Conservation (phyloP, 2,797 vertebrate species). For the Gallinago solitaria region DNA sequence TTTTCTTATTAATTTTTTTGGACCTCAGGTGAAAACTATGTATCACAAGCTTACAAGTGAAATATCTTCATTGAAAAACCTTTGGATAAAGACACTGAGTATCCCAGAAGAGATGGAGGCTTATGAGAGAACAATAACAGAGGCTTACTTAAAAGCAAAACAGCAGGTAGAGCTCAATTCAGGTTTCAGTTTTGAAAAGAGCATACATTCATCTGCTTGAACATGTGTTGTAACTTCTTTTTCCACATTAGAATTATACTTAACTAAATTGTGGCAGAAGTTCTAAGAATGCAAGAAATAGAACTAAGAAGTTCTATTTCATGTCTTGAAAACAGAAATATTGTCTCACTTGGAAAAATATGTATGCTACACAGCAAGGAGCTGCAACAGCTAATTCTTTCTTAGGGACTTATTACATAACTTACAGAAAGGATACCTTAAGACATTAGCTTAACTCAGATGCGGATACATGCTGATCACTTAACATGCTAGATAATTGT, state of each 20-base stretch:
- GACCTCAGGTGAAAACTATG: slow-evolving; percentile 82
- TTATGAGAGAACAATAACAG: slow-evolving; percentile 5
- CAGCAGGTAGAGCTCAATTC: slow-evolving; percentile 69
- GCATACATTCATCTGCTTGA: not conserved
- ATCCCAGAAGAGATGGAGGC: not conserved
- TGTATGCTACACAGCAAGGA: not conserved
- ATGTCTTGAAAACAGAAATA: not conserved
- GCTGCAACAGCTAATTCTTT: not conserved
- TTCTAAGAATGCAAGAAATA: not conserved
- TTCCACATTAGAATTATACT: not conserved
- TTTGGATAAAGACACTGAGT: slow-evolving; percentile 54
- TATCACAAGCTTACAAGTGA: slow-evolving; percentile 80
- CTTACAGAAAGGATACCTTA: not conserved
- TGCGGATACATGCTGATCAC: not conserved
- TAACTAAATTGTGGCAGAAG: not conserved
- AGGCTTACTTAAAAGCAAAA: slow-evolving; percentile 65
- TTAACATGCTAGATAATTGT: accelerated
- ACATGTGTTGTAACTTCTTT: not conserved
- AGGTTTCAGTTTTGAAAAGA: not conserved
- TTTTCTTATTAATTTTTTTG: not conserved
- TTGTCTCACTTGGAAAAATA: not conserved
- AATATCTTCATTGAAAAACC: slow-evolving; percentile 71
- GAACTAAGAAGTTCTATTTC: no score
- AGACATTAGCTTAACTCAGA: not conserved
- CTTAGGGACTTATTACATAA: not conserved